Evolutionary conservation across 2,113 vertebrate species (phyloP).

Genomic region (Chionodraco myersi): DNA sequence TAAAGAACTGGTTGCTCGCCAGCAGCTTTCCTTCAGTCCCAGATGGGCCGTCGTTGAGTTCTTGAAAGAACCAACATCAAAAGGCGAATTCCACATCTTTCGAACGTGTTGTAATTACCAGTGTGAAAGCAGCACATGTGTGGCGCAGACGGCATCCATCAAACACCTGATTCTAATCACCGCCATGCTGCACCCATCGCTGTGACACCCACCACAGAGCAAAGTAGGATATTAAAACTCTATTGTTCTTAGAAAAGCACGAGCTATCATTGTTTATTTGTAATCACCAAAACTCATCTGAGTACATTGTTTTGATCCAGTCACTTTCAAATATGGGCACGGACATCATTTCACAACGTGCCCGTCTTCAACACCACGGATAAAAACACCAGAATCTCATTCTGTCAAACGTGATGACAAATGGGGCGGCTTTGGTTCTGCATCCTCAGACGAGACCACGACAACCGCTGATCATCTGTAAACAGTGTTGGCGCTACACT

Average conservation of each 20-base stretch:
- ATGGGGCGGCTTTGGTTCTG: not conserved
- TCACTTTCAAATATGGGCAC: not conserved
- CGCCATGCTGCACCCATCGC: conserved; percentile 32
- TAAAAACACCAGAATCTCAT: not conserved
- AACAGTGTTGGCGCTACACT: not conserved
- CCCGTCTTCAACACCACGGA: conserved; percentile 16
- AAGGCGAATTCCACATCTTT: conserved; percentile 72
- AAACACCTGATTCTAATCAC: conserved; percentile 74
- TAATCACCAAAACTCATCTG: conserved; percentile 12
- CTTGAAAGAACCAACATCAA: conserved; percentile 79
- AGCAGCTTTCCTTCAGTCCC: conserved; percentile 57
- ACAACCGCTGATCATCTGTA: conserved; percentile 8
- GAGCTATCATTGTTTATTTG: conserved; percentile 25
- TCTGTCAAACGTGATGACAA: conserved; percentile 9
- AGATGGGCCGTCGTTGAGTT: conserved; percentile 62
- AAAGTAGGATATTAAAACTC: conserved; percentile 39
- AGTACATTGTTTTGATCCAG: not conserved
- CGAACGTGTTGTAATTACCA: conserved; percentile 80
- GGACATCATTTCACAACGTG: not conserved
- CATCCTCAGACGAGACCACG: conserved; percentile 23
- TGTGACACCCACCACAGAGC: conserved; percentile 67
- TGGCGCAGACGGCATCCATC: conserved; percentile 73
- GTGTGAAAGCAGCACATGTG: conserved; percentile 73
- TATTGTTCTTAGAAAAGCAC: conserved; percentile 12
- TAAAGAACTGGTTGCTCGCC: not conserved